These are phyloP conservation scores for Caenorhabditis sp. DNA, from an alignment of 2,888 invertebrate genomes.

Conservation along the genomic window DNA sequence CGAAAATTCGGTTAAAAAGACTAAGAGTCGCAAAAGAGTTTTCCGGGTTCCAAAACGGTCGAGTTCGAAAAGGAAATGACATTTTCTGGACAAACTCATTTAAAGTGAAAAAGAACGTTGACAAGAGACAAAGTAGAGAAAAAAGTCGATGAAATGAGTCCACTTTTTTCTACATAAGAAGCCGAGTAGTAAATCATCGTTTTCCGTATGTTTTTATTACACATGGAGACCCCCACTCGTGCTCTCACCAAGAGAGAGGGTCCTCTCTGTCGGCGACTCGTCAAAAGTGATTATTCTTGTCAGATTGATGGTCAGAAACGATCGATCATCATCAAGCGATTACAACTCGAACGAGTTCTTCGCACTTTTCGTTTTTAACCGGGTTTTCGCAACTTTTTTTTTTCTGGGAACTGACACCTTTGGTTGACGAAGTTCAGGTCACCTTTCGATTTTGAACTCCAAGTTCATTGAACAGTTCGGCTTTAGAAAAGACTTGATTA, in stretches of 20 bases:
- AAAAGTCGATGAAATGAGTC: constrained; percentile 5
- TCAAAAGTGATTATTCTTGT: constrained; percentile 60
- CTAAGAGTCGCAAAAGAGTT: constrained; percentile 21
- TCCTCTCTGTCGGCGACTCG: constrained; percentile 32
- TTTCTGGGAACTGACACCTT: constrained; percentile 8
- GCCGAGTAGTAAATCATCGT: constrained; percentile 42
- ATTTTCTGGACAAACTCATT: constrained; percentile 22
- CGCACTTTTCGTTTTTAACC: constrained; percentile 25
- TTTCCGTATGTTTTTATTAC: constrained; percentile 57
- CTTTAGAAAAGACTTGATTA: no score
- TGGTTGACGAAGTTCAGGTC: neutral
- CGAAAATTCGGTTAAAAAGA: constrained; percentile 12
- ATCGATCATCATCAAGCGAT: constrained; percentile 42
- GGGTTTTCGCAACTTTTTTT: constrained; percentile 22
- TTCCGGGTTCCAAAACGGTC: constrained; percentile 14
- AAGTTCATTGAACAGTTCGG: neutral
- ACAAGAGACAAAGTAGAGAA: neutral
- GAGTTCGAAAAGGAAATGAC: constrained; percentile 40
- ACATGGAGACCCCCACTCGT: constrained; percentile 20
- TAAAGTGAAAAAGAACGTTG: constrained; percentile 18
- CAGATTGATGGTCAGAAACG: constrained; percentile 47
- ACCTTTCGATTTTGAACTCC: neutral
- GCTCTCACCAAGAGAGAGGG: constrained; percentile 7
- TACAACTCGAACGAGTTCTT: constrained; percentile 31
- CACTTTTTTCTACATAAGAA: neutral